A percentile compares a stretch with the other conserved stretches of the same genome.
phyloP scores from a whole-genome alignment of 2,888 invertebrate species.

The Kuschelorhynchus macadamiae region DNA sequence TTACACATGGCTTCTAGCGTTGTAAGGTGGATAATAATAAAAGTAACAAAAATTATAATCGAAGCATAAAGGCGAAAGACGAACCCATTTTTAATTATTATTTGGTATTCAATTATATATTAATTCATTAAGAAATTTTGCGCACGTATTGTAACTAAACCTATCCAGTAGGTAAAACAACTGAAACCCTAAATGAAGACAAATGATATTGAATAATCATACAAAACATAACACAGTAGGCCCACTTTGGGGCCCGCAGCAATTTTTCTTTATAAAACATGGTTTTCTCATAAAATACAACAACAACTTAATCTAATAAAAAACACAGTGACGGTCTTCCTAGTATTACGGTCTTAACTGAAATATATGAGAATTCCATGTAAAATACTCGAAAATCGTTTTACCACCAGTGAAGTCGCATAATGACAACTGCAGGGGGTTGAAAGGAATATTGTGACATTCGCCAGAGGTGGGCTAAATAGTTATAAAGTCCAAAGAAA shows the following conservation, averaged over 20 bases:
- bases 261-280: constrained; percentile 41
- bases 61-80: no score
- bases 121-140: no score
- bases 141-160: no score
- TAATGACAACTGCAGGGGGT: constrained; percentile 63
- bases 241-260: constrained; percentile 2
- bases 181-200: constrained; percentile 9
- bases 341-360: constrained; percentile 37
- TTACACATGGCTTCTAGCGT: no score
- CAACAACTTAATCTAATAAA: constrained; percentile 47
- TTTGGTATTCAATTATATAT: no score
- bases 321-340: constrained; percentile 16
- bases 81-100: no score
- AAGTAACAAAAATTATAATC: no score
- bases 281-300: constrained; percentile 34
- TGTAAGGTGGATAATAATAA: no score
- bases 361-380: constrained; percentile 56
- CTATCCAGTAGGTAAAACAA: no score
- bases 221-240: constrained; percentile 21
- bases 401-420: constrained; percentile 62
- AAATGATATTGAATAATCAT: constrained; percentile 18
- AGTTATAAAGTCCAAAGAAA: constrained; percentile 34
- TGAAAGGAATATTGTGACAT: constrained; percentile 67
- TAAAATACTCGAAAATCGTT: constrained; percentile 59
- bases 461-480: constrained; percentile 61